Evolutionary conservation across 2,888 invertebrate species (phyloP).

Genomic region (Acronicta alni): DNA sequence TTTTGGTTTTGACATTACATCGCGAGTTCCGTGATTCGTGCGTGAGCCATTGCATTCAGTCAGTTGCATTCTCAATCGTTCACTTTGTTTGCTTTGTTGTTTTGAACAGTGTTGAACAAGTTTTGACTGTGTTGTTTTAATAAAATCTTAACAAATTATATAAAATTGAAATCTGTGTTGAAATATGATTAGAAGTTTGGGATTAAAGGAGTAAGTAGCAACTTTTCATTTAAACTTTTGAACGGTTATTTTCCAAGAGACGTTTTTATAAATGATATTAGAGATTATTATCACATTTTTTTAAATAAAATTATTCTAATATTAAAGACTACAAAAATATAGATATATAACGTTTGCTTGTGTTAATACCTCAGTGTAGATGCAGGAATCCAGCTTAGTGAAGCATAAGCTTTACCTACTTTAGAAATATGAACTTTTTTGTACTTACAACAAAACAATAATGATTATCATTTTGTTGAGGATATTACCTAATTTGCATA

Average conservation of each 20-base stretch:
- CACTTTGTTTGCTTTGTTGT: conserved; percentile 62
- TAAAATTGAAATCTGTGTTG: conserved; percentile 24
- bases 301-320: background rate
- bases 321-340: too few species aligned
- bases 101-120: conserved; percentile 54
- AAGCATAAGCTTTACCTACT: conserved; percentile 9
- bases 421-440: too few species aligned
- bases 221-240: conserved; percentile 34
- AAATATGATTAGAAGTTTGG: conserved; percentile 35
- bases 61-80: conserved; percentile 43
- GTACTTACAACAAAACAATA: background rate
- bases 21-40: conserved; percentile 12
- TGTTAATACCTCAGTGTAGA: too few species aligned
- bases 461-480: background rate
- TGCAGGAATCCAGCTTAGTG: too few species aligned
- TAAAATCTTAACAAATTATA: conserved; percentile 20
- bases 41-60: conserved; percentile 37
- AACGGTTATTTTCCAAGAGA: conserved; percentile 8
- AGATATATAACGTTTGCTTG: too few species aligned
- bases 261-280: too few species aligned
- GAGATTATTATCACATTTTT: background rate
- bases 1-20: conserved; percentile 32
- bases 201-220: conserved; percentile 48
- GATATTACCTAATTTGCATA: background rate
- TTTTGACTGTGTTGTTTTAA: conserved; percentile 38